A percentile compares a stretch with the other conserved stretches of the same genome.
Conservation (phyloP, 2,797 vertebrate genomes). For the Ceryle rudis region DNA sequence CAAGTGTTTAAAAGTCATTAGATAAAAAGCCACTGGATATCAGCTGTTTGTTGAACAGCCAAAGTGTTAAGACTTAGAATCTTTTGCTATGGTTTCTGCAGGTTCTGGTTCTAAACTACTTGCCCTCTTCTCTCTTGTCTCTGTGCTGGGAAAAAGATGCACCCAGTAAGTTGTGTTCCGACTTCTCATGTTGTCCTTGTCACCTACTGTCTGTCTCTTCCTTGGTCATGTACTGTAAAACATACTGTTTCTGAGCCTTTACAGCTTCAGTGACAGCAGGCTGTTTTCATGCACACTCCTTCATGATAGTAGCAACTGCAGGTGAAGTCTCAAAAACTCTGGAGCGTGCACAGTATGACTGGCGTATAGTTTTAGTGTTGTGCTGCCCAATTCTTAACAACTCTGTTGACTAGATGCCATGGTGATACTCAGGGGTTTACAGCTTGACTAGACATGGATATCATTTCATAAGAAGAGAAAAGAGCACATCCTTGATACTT, state of each 20-base stretch:
- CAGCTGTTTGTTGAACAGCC: neutral
- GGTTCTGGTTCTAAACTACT: neutral
- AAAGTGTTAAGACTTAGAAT: neutral
- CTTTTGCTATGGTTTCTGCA: neutral
- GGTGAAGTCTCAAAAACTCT: neutral
- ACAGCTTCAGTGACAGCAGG: neutral
- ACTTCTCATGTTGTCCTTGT: neutral
- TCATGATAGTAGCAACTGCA: neutral
- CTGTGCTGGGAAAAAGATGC: neutral
- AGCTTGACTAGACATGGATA: neutral
- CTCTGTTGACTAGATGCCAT: neutral
- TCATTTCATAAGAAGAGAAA: neutral
- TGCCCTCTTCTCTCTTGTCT: neutral
- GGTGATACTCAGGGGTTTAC: neutral
- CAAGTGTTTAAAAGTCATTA: neutral
- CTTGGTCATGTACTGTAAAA: accelerated
- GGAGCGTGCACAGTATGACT: neutral
- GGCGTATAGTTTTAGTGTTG: neutral
- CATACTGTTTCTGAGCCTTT: neutral
- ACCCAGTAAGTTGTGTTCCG: neutral
- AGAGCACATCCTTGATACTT: neutral
- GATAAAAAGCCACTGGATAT: neutral
- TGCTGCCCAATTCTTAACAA: neutral
- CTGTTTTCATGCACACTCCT: neutral
- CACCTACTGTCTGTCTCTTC: accelerated